Base-by-base conservation (phyloP, 2,888 invertebrate genomes). In the Autographa pulchrina region DNA sequence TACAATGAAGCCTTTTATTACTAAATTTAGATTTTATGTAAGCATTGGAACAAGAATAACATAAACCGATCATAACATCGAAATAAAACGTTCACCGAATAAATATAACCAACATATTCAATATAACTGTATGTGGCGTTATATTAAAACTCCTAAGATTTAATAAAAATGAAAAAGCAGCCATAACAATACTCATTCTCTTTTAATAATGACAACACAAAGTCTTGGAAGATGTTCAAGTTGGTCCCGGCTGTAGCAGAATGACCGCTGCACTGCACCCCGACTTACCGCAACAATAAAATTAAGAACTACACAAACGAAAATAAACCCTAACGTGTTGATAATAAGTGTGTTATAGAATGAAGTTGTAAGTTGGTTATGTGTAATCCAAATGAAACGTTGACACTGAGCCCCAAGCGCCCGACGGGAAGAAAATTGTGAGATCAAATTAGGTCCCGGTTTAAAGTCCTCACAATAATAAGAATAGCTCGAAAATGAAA, bases 311-410 rank as follows among this genome's bases (percentile, higher is more conserved):
- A 63, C 71, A 59, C 63, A 72, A 43, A 32, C 68, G 62, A 86
- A 84, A 83, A 72, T 82, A 52, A 65, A 81, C 87, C 72, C 78
- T 91, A 86, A 65, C 0, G 0, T 1, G 0, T 48, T 2, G 35
- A 14, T 1, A 5, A 74, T 83, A 91, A 78, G 79, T 68, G 31
- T 48, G 56, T 67, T n/a, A 1, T 0, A 25, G 74, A 16, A 43
- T 38, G 87, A 64, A 88, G 32, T 52, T n/a, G 58, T 75, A 85
- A 65, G 68, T 82, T 91, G 82, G 92, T 86, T 85, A 83, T 86
- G 72, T 88, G 89, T 92, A 93, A 93, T 93, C 93, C 92, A 89
- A 92, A 92, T 91, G 93, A 93, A 94, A 93, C 92, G 93, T 92
- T 92, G 93, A 93, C 93, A 93, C 90, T 92, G 92, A 93, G 93